phyloP scores from a whole-genome alignment of 2,888 invertebrate genomes.

The Melolontha melolontha region DNA sequence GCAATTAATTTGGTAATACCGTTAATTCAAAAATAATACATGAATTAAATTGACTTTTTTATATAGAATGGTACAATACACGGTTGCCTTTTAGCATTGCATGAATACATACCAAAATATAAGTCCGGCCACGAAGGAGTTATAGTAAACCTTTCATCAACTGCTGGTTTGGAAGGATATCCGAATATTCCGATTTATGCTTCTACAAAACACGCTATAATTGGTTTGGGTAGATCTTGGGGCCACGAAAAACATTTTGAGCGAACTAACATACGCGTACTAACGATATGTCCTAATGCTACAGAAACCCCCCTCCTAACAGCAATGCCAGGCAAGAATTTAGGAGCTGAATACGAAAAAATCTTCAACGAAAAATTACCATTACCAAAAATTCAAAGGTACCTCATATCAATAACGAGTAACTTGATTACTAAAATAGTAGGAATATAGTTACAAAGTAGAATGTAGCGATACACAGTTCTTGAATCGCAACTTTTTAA shows the following conservation, averaged over 20 bases:
- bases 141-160: constrained; percentile 41
- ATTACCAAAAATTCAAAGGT: constrained; percentile 5
- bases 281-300: constrained; percentile 38
- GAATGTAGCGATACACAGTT: neutral
- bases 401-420: neutral
- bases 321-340: constrained; percentile 18
- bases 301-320: constrained; percentile 52
- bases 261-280: constrained; percentile 26
- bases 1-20: constrained; percentile 36
- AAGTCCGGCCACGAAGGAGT: constrained; percentile 30
- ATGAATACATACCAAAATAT: constrained; percentile 41
- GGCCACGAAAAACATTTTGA: constrained; percentile 18
- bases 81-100: constrained; percentile 38
- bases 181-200: constrained; percentile 38
- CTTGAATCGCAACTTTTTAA: neutral
- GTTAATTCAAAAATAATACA: too few relatives aligned
- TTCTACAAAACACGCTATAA: constrained; percentile 40
- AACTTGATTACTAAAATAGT: neutral
- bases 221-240: constrained; percentile 33
- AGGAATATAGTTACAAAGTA: too few relatives aligned
- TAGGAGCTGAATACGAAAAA: constrained; percentile 10
- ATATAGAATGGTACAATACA: constrained; percentile 35
- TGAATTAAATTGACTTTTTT: neutral
- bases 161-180: constrained; percentile 33
- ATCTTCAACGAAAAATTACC: neutral